Evolutionary conservation across 1,140 invertebrate genomes (phyloP).

Genomic region (Zelostemma sp.): DNA sequence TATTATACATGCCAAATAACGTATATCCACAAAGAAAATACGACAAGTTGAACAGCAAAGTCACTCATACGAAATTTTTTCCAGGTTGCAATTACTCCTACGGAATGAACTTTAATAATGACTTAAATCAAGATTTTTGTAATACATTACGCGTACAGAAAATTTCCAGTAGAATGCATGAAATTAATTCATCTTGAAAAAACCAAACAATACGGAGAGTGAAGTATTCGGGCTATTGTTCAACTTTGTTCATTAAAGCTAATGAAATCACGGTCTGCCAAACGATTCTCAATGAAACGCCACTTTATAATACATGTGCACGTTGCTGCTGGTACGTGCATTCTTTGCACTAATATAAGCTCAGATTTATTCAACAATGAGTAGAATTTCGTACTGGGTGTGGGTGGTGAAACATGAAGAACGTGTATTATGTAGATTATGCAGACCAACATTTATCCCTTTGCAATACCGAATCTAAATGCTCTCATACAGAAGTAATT

Average conservation of each 20-base stretch:
- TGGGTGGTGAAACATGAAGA: conserved; percentile 39
- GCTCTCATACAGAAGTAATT: too few species aligned
- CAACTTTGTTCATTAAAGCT: conserved; percentile 1
- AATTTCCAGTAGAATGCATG: background rate
- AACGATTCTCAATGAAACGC: conserved; percentile 14
- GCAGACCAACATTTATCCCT: conserved; percentile 22
- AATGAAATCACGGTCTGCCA: background rate
- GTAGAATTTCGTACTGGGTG: conserved; percentile 13
- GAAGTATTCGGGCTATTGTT: background rate
- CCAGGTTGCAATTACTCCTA: too few species aligned
- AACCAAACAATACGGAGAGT: background rate
- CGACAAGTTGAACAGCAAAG: too few species aligned
- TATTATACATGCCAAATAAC: too few species aligned
- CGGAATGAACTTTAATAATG: too few species aligned
- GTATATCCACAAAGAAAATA: too few species aligned
- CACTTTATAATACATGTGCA: conserved; percentile 13
- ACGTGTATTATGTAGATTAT: conserved; percentile 44
- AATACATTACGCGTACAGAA: background rate
- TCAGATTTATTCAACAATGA: conserved; percentile 37
- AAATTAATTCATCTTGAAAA: background rate
- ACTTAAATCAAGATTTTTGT: background rate
- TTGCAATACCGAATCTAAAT: too few species aligned
- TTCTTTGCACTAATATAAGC: conserved; percentile 35
- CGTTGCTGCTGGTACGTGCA: conserved; percentile 12
- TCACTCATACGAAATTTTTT: too few species aligned